A percentile compares a stretch with the other conserved stretches of the same genome.
Conservation (phyloP, 1,140 invertebrate species). For the Trinorchestia longiramus region DNA sequence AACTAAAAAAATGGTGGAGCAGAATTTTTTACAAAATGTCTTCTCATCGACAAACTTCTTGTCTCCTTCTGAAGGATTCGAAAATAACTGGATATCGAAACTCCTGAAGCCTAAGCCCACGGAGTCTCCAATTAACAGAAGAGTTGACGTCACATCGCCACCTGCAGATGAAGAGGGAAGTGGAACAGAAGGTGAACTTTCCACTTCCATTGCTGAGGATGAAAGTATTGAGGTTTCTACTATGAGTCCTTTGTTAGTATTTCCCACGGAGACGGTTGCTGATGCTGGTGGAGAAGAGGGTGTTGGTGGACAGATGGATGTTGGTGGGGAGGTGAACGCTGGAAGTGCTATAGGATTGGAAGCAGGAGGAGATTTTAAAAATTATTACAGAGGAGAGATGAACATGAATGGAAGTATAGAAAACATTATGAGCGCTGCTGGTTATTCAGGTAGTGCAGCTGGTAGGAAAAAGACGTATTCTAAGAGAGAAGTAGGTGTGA, state of each 20-base stretch:
- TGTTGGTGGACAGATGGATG: not conserved
- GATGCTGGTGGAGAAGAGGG: not conserved
- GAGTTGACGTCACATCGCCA: not conserved
- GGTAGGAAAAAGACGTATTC: not conserved
- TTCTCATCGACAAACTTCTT: not conserved
- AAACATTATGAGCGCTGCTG: not conserved
- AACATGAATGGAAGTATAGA: not conserved
- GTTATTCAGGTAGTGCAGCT: not conserved
- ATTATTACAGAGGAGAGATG: not conserved
- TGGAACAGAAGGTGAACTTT: not conserved
- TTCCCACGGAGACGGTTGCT: not conserved
- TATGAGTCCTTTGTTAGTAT: not conserved
- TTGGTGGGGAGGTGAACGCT: not conserved
- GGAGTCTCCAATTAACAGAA: not conserved
- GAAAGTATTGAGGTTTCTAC: not conserved
- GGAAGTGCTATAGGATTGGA: not conserved
- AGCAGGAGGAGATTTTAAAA: not conserved
- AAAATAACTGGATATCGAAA: not conserved
- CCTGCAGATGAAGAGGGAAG: not conserved
- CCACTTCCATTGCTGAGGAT: not conserved
- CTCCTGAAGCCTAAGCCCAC: not conserved
- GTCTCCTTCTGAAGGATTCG: not conserved
- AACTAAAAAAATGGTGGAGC: not conserved
- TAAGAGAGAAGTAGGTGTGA: not conserved
- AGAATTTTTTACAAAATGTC: not conserved